Conservation (phyloP, 2,888 invertebrate genomes). For the Callimorpha dominula region DNA sequence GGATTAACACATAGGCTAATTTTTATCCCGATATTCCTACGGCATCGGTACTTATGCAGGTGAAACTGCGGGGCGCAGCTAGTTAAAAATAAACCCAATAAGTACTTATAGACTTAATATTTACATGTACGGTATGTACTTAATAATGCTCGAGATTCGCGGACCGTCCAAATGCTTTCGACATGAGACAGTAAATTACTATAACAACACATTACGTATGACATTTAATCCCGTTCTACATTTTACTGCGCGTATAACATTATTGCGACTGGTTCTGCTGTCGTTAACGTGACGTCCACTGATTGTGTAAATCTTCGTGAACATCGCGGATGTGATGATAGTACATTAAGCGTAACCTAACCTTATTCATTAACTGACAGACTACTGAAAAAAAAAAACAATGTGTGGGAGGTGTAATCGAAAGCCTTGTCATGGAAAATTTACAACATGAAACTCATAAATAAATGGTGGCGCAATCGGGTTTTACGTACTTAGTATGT, state of each 20-base stretch:
- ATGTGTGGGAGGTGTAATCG: constrained; percentile 13
- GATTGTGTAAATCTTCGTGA: constrained; percentile 50
- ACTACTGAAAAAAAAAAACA: constrained; percentile 24
- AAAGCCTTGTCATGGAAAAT: constrained; percentile 43
- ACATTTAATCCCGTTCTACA: constrained; percentile 57
- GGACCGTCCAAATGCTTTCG: constrained; percentile 3
- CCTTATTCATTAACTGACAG: constrained; percentile 38
- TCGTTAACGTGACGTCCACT: constrained; percentile 45
- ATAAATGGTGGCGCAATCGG: constrained; percentile 13
- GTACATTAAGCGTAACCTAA: constrained; percentile 36
- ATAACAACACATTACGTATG: constrained; percentile 33
- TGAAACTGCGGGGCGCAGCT: too few species aligned
- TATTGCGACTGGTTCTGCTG: constrained; percentile 34
- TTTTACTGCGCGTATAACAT: constrained; percentile 40
- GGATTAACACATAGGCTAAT: too few species aligned
- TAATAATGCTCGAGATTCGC: background rate
- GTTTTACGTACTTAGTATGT: background rate
- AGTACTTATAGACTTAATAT: background rate
- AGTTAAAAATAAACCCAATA: background rate
- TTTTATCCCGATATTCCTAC: too few species aligned
- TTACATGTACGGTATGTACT: too few species aligned
- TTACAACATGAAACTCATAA: constrained; percentile 31
- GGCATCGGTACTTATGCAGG: too few species aligned
- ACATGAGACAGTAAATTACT: constrained; percentile 36
- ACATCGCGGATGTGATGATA: constrained; percentile 49